These are phyloP conservation scores for Cairina moschata DNA, from an alignment of 2,113 vertebrate species.

Conservation along the genomic window DNA sequence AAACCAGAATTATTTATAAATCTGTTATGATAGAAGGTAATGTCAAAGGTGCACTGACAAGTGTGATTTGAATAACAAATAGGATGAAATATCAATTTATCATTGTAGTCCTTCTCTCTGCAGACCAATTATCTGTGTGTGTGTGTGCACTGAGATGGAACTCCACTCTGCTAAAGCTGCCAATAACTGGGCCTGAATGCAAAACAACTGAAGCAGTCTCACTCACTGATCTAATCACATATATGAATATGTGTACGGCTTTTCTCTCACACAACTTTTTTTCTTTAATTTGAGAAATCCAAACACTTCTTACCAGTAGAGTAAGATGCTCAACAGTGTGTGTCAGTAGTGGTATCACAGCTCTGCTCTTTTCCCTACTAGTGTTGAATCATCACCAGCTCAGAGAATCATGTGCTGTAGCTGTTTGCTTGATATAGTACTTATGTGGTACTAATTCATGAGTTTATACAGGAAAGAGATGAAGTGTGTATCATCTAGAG, in stretches of 20 bases:
- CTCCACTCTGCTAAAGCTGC: background rate
- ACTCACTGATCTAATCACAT: background rate
- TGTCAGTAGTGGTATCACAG: background rate
- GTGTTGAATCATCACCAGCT: background rate
- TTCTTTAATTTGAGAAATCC: background rate
- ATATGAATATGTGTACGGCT: rapidly evolving
- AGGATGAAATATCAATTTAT: background rate
- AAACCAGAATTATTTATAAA: background rate
- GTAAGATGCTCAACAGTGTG: background rate
- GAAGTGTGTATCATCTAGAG: background rate
- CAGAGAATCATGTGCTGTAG: rapidly evolving
- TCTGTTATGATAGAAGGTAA: background rate
- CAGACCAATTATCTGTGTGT: background rate
- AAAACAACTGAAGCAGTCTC: background rate
- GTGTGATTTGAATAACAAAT: background rate
- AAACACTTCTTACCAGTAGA: background rate
- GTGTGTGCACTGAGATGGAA: background rate
- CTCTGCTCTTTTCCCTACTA: background rate
- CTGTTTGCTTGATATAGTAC: background rate
- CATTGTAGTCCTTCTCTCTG: background rate
- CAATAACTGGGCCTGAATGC: background rate
- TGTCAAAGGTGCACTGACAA: background rate
- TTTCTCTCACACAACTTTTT: background rate
- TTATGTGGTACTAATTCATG: background rate
- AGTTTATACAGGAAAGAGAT: background rate